phyloP scores from a whole-genome alignment of 2,888 invertebrate species.

The Elysia crispata region DNA sequence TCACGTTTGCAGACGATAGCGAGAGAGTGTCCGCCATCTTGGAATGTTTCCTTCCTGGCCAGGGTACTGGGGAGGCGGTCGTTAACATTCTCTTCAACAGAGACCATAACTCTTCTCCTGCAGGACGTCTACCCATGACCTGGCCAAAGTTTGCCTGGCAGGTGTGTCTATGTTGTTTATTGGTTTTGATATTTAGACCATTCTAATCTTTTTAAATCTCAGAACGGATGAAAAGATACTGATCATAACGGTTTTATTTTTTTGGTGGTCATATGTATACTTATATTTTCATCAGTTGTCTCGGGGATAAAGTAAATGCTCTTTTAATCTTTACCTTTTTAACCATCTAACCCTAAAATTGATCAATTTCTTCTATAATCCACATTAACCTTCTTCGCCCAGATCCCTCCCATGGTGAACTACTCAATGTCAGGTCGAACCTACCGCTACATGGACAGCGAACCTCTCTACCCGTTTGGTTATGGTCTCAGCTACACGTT shows the following conservation, averaged over 20 bases:
- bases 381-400: too few species aligned
- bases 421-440: conserved; percentile 70
- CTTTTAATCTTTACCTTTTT: too few species aligned
- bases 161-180: neutral
- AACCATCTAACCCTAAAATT: neutral
- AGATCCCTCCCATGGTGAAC: conserved; percentile 60
- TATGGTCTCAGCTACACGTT: conserved; percentile 62
- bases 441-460: conserved; percentile 69
- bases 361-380: neutral
- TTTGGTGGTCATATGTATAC: too few species aligned
- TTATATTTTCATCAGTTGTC: too few species aligned
- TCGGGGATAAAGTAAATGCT: too few species aligned
- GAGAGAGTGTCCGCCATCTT: conserved; percentile 59
- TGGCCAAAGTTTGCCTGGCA: conserved; percentile 59
- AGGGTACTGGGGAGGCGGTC: conserved; percentile 71
- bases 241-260: too few species aligned
- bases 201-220: too few species aligned
- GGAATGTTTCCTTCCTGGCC: conserved; percentile 72
- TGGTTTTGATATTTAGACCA: too few species aligned
- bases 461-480: conserved; percentile 65
- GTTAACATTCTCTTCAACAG: conserved; percentile 59
- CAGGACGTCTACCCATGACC: conserved; percentile 72
- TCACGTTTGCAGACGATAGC: conserved; percentile 64
- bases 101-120: conserved; percentile 61
- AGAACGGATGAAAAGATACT: too few species aligned